phyloP scores from a whole-genome alignment of 92 coral and sea anemone species.

The Porites rus region DNA sequence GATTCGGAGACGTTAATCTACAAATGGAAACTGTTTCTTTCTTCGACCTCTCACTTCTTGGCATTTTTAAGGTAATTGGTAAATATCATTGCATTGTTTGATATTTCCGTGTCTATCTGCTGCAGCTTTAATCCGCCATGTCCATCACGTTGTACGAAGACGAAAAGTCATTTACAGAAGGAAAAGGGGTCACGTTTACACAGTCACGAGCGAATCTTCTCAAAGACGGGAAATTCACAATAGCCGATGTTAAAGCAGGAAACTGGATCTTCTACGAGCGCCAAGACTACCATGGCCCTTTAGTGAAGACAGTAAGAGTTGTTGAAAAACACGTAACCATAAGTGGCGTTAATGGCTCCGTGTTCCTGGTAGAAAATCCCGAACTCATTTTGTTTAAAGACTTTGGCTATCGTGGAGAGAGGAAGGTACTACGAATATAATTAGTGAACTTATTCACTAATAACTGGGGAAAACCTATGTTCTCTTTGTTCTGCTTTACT shows the following conservation, averaged over 20 bases:
- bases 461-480: too few species aligned
- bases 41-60: too few species aligned
- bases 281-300: too few species aligned
- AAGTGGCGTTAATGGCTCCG: not conserved
- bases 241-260: not conserved
- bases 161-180: too few species aligned
- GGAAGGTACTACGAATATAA: not conserved
- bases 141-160: not conserved
- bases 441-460: too few species aligned
- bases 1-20: too few species aligned
- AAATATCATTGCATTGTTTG: not conserved
- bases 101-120: not conserved
- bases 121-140: too few species aligned
- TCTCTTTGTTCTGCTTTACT: too few species aligned
- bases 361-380: not conserved
- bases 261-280: slow-evolving; percentile 8
- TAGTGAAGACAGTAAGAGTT: too few species aligned
- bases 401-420: not conserved
- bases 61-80: not conserved
- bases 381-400: not conserved
- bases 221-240: too few species aligned
- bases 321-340: not conserved
- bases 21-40: not conserved
- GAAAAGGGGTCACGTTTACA: too few species aligned
- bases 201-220: too few species aligned